These are phyloP conservation scores for Corythoichthys intestinalis DNA, from an alignment of 2,113 vertebrate genomes.

Conservation along the genomic window DNA sequence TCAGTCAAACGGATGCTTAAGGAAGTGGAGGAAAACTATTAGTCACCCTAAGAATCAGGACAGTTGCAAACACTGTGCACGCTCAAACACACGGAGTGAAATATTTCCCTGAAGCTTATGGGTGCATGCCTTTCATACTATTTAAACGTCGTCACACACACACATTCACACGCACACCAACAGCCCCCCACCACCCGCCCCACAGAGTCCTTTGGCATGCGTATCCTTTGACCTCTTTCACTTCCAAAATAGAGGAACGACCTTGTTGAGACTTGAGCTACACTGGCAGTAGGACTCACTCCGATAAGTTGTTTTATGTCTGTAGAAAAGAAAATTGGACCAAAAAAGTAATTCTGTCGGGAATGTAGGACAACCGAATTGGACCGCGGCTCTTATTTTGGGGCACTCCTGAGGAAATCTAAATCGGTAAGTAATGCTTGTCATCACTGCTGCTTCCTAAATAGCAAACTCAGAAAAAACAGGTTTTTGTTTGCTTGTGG, in stretches of 20 bases:
- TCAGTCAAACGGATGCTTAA: background rate
- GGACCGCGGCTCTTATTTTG: constrained; percentile 1
- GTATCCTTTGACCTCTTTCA: constrained; percentile 54
- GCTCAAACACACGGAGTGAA: background rate
- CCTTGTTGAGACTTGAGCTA: constrained; percentile 39
- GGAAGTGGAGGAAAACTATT: background rate
- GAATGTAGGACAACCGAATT: background rate
- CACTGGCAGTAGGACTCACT: constrained; percentile 37
- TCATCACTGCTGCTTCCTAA: background rate
- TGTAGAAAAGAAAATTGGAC: background rate
- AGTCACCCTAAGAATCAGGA: background rate
- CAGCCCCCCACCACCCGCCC: no score
- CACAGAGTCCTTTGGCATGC: background rate
- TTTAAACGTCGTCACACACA: constrained; percentile 34
- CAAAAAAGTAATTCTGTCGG: background rate
- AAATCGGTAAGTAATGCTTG: background rate
- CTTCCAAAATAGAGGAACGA: constrained; percentile 57
- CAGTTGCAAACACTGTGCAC: background rate
- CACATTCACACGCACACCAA: constrained; percentile 2
- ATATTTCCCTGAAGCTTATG: constrained; percentile 13
- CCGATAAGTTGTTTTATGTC: constrained; percentile 5
- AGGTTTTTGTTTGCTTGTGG: background rate
- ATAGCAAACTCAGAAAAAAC: background rate
- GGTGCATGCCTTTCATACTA: constrained; percentile 13
- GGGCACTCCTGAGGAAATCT: background rate